Conservation (phyloP, 35 echinoderm and acorn worm genomes). For the Chiridota heheva region DNA sequence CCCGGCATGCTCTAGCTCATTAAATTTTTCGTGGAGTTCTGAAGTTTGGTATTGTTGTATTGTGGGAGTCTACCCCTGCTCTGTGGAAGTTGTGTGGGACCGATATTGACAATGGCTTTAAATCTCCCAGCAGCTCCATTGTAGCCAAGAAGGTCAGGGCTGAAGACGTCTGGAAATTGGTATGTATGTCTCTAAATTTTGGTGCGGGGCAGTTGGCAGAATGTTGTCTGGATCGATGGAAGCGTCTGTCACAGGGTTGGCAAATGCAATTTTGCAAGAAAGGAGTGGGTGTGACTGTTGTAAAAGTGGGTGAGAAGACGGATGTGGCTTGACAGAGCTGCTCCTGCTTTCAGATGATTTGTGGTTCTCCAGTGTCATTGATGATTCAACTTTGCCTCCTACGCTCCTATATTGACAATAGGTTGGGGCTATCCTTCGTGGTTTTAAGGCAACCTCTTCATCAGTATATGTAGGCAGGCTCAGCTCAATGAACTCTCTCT, state of each 20-base stretch:
- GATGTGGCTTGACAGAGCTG: not conserved
- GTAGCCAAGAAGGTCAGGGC: not conserved
- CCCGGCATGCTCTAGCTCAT: conserved; percentile 39
- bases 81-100: conserved; percentile 47
- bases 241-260: not conserved
- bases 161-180: conserved; percentile 1
- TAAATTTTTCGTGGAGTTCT: conserved; percentile 56
- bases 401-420: too few species aligned
- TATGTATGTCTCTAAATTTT: too few species aligned
- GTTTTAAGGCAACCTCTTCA: not conserved
- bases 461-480: conserved; percentile 1
- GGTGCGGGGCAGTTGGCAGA: not conserved
- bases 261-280: not conserved
- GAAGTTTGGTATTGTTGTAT: conserved; percentile 27
- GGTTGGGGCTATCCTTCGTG: not conserved
- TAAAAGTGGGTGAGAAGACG: not conserved
- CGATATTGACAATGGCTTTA: conserved; percentile 60
- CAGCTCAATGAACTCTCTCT: conserved; percentile 10
- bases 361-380: not conserved
- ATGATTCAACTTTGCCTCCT: too few species aligned
- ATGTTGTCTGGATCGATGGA: not conserved
- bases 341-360: too few species aligned
- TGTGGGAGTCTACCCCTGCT: conserved; percentile 38
- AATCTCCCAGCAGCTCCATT: conserved; percentile 36
- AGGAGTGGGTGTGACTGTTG: not conserved